phyloP scores from a whole-genome alignment of 2,113 vertebrate species.

The Saimiri boliviensis region DNA sequence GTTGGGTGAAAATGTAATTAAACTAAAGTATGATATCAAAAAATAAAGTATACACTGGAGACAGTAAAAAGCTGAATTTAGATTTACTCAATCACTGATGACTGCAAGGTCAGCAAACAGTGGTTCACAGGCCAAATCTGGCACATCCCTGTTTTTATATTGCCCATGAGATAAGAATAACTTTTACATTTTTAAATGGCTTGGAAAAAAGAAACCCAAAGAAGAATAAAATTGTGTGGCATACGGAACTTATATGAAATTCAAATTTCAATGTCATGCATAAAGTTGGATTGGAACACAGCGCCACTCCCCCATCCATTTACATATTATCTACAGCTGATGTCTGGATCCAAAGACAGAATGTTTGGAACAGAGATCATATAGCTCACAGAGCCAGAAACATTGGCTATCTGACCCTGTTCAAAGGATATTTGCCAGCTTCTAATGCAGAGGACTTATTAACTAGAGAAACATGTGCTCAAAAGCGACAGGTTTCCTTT shows the following conservation, averaged over 20 bases:
- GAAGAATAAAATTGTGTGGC: background rate
- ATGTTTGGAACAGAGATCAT: background rate
- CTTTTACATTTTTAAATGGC: background rate
- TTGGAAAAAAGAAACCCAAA: background rate
- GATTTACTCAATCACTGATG: background rate
- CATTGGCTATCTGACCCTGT: background rate
- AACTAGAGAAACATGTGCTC: background rate
- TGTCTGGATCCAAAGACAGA: background rate
- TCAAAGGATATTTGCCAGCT: background rate
- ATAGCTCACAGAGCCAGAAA: background rate
- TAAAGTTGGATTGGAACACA: background rate
- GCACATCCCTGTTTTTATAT: background rate
- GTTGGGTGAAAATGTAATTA: background rate
- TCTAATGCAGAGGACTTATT: background rate
- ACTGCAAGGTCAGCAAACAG: background rate
- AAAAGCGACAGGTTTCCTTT: background rate
- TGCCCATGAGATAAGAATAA: background rate
- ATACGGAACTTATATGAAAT: background rate
- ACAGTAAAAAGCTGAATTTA: background rate
- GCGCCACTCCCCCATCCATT: background rate
- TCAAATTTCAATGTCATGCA: background rate
- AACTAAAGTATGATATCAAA: background rate
- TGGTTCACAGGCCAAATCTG: background rate
- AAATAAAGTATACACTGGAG: background rate
- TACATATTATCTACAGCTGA: background rate